Evolutionary conservation across 1,140 invertebrate species (phyloP), one percentile per base, ranked within the genome.

Genomic region (Hyles vespertilio): DNA sequence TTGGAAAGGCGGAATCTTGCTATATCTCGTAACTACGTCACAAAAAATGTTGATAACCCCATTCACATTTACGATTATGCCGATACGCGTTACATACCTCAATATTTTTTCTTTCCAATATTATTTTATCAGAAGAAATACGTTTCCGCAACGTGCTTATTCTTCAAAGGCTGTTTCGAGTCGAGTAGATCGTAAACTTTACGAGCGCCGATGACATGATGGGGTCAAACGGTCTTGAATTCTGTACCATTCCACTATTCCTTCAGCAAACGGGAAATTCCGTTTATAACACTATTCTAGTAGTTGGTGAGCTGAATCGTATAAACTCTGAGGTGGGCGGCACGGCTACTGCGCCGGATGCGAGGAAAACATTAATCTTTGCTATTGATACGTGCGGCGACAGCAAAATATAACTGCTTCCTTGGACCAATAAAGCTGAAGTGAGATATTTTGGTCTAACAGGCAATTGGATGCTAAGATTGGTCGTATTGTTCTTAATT

Each of bases 261-360:
- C 55, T 58, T 55, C 53, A 58, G 51, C 43, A 59, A 59, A 69
- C 55, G 57, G 59, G 56, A 59, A 22, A 61, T 68, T 69, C 56
- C 54, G 59, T 69, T 67, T 69, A 65, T 65, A 62, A 59, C 56
- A 64, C 66, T 69, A 65, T 69, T 59, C 63, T 57, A 40, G 36
- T n/a, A 50, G 48, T 44, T 11, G 56, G 67, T 59, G 59, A 62
- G 57, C 48, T 58, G 47, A 59, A 34, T 56, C 58, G 43, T 56
- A 43, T 52, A 56, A 53, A 34, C 46, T 45, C 11, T 22, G 6
- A 32, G 51, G 36, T 56, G 44, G 56, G 58, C 58, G 52, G 58
- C n/a, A 56, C 45, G 33, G 22, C 43, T n/a, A 56, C 45, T 33
- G 22, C 43, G 9, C 8, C 34, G 52, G n/a, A 44, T 44, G 10